Conservation (phyloP, 2,888 invertebrate species). For the Miltochrista miniata region DNA sequence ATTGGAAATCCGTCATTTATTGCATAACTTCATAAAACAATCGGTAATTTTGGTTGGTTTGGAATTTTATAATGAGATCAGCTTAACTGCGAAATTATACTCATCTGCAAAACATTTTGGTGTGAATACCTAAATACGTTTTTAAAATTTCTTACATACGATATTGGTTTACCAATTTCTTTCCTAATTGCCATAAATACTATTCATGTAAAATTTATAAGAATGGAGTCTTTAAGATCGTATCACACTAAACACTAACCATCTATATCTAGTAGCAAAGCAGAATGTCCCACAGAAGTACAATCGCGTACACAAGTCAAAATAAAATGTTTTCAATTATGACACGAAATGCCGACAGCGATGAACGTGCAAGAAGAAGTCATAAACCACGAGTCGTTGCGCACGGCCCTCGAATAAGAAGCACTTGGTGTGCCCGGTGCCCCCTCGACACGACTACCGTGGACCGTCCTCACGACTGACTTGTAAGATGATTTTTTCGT, state of each 20-base stretch:
- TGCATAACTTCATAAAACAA: no score
- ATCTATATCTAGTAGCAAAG: background rate
- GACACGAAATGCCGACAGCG: constrained; percentile 26
- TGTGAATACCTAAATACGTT: no score
- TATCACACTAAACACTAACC: background rate
- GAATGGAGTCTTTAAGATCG: no score
- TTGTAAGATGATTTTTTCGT: constrained; percentile 82
- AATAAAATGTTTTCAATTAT: constrained; percentile 26
- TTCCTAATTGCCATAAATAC: no score
- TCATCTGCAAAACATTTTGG: no score
- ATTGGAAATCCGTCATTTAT: no score
- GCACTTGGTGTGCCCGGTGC: constrained; percentile 18
- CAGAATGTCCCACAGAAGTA: background rate
- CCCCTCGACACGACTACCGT: constrained; percentile 68
- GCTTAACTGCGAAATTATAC: no score
- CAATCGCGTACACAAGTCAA: background rate
- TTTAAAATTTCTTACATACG: no score
- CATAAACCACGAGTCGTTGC: constrained; percentile 34
- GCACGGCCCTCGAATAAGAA: constrained; percentile 25
- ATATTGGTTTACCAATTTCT: no score
- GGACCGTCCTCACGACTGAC: constrained; percentile 69
- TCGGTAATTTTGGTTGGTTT: no score
- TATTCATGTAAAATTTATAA: no score
- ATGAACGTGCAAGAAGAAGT: constrained; percentile 22
- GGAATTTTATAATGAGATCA: no score